phyloP scores from a whole-genome alignment of 2,113 vertebrate genomes.

The Xiphias gladius region DNA sequence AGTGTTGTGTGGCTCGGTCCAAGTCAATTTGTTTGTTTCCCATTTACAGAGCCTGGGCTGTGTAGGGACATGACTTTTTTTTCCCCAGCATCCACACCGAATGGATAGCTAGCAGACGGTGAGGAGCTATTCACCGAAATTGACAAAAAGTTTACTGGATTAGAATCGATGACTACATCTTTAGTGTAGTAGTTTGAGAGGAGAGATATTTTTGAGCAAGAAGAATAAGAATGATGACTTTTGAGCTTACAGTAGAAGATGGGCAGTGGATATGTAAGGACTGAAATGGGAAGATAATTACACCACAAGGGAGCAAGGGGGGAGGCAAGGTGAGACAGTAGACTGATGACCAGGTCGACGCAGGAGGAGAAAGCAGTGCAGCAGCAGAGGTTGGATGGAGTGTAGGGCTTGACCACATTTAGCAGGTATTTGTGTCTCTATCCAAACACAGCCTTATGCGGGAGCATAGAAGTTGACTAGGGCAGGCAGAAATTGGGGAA shows the following conservation, averaged over 20 bases:
- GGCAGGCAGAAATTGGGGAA: neutral
- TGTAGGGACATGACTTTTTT: too few species aligned
- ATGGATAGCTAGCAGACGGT: too few species aligned
- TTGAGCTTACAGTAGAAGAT: constrained; percentile 12
- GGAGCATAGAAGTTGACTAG: constrained; percentile 8
- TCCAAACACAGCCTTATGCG: neutral
- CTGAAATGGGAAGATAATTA: constrained; percentile 26
- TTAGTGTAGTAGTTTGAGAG: neutral
- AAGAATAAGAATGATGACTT: constrained; percentile 20
- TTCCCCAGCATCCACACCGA: too few species aligned
- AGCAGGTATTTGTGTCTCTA: constrained; percentile 5
- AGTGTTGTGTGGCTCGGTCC: too few species aligned
- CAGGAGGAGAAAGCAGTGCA: constrained; percentile 11
- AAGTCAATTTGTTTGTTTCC: too few species aligned
- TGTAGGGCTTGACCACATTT: neutral
- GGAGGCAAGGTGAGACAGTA: constrained; percentile 1
- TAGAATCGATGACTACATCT: too few species aligned
- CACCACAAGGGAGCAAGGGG: constrained; percentile 10
- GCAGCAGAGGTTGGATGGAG: constrained; percentile 20
- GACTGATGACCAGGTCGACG: constrained; percentile 5
- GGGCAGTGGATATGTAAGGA: constrained; percentile 7
- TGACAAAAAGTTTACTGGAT: too few species aligned
- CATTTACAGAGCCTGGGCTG: too few species aligned
- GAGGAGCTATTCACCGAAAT: too few species aligned
- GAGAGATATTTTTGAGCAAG: neutral